These are phyloP conservation scores for Drosophila melanosoma DNA, from an alignment of 2,888 invertebrate species.

Conservation along the genomic window DNA sequence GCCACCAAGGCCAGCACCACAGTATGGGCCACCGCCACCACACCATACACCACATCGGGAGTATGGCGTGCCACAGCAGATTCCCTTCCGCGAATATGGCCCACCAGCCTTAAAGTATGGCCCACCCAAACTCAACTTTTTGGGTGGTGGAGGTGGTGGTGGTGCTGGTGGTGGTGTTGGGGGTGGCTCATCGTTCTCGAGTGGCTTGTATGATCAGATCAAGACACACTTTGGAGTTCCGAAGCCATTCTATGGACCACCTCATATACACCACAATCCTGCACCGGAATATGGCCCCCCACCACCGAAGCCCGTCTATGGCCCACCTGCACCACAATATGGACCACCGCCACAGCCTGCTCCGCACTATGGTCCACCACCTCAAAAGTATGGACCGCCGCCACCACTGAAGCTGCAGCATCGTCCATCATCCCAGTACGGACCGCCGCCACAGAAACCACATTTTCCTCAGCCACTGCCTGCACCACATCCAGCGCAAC, in stretches of 20 bases:
- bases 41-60: slow-evolving; percentile 86
- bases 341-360: slow-evolving; percentile 82
- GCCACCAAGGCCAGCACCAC: slow-evolving; percentile 85
- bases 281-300: slow-evolving; percentile 68
- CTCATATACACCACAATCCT: slow-evolving; percentile 76
- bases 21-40: slow-evolving; percentile 84
- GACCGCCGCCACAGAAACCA: slow-evolving; percentile 61
- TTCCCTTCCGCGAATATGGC: slow-evolving; percentile 83
- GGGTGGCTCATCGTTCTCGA: slow-evolving; percentile 32
- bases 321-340: slow-evolving; percentile 75
- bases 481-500: slow-evolving; percentile 78
- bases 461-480: slow-evolving; percentile 81
- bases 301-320: slow-evolving; percentile 50
- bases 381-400: slow-evolving; percentile 70
- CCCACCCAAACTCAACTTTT: slow-evolving; percentile 85
- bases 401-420: slow-evolving; percentile 58
- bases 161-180: slow-evolving; percentile 85
- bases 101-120: slow-evolving; percentile 85
- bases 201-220: slow-evolving; percentile 82
- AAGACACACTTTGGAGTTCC: slow-evolving; percentile 83
- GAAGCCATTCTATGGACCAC: slow-evolving; percentile 85
- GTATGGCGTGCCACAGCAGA: slow-evolving; percentile 83
- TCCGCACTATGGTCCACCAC: slow-evolving; percentile 85
- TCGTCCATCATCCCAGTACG: slow-evolving; percentile 54
- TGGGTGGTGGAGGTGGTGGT: slow-evolving; percentile 82